Conservation (phyloP, 1,140 invertebrate genomes). For the Aradophagus sp. region DNA sequence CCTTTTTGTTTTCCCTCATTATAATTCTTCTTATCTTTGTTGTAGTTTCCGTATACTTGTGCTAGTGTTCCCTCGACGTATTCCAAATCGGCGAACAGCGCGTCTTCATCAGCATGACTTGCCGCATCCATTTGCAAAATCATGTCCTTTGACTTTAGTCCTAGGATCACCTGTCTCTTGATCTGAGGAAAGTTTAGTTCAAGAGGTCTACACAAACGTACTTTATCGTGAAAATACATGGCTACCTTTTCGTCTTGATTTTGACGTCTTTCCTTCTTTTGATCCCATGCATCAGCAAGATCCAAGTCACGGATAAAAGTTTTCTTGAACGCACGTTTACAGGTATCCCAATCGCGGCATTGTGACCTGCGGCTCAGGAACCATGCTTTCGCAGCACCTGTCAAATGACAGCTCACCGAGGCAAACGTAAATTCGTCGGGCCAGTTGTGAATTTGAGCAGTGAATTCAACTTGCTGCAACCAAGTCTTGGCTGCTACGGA, state of each 20-base stretch:
- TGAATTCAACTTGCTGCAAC: conserved; percentile 16
- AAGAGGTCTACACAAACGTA: conserved; percentile 18
- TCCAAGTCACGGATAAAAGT: conserved; percentile 18
- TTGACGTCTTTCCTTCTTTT: conserved; percentile 7
- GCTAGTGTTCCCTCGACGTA: conserved; percentile 3
- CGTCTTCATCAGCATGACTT: conserved; percentile 17
- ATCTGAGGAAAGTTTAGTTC: conserved; percentile 11
- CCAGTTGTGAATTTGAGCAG: conserved; percentile 9
- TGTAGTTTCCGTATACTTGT: no score
- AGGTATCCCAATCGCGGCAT: conserved; percentile 6
- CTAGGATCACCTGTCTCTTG: conserved; percentile 1
- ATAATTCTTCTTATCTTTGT: not conserved
- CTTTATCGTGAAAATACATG: conserved; percentile 10
- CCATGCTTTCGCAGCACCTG: conserved; percentile 10
- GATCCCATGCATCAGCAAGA: not conserved
- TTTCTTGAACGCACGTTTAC: conserved; percentile 3
- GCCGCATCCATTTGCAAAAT: conserved; percentile 3
- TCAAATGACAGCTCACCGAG: conserved; percentile 8
- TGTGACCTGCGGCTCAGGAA: conserved; percentile 5
- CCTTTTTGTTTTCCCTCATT: not conserved
- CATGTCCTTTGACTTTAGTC: conserved; percentile 3
- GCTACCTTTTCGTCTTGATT: conserved; percentile 12
- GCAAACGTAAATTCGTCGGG: conserved; percentile 6
- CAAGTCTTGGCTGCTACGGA: not conserved
- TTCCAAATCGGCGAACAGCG: conserved; percentile 10